These are phyloP conservation scores for Vanacampus margaritifer DNA, from an alignment of 2,113 vertebrate species.

Conservation along the genomic window DNA sequence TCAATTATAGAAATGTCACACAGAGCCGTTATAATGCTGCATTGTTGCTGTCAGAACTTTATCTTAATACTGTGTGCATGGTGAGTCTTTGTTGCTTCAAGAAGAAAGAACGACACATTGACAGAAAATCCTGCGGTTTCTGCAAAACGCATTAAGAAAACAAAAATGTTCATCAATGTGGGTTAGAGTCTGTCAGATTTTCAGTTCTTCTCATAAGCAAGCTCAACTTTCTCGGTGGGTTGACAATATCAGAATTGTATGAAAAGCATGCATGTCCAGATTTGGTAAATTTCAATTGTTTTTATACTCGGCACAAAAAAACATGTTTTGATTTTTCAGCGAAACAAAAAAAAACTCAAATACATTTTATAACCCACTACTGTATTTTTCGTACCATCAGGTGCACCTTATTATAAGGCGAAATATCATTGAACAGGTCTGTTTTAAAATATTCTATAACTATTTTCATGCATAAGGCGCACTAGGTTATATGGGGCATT, in stretches of 20 bases:
- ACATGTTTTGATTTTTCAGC: not conserved
- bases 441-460: too few relatives aligned
- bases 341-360: not conserved
- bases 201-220: not conserved
- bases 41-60: slow-evolving; percentile 54
- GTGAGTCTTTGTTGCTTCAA: slow-evolving; percentile 8
- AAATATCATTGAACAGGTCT: too few relatives aligned
- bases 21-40: slow-evolving; percentile 47
- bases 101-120: slow-evolving; percentile 29
- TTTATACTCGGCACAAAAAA: not conserved
- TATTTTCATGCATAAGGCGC: too few relatives aligned
- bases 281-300: not conserved
- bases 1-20: slow-evolving; percentile 60
- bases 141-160: slow-evolving; percentile 37
- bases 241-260: not conserved
- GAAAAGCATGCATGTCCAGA: not conserved
- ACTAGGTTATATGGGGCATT: too few relatives aligned
- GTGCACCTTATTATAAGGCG: too few relatives aligned
- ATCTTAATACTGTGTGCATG: slow-evolving; percentile 64
- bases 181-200: not conserved
- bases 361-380: too few relatives aligned
- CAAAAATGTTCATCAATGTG: slow-evolving; percentile 66
- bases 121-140: slow-evolving; percentile 40
- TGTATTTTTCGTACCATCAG: too few relatives aligned
- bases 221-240: not conserved